Conservation (phyloP, 2,888 invertebrate genomes). For the Sinodicranocentrus sp. region DNA sequence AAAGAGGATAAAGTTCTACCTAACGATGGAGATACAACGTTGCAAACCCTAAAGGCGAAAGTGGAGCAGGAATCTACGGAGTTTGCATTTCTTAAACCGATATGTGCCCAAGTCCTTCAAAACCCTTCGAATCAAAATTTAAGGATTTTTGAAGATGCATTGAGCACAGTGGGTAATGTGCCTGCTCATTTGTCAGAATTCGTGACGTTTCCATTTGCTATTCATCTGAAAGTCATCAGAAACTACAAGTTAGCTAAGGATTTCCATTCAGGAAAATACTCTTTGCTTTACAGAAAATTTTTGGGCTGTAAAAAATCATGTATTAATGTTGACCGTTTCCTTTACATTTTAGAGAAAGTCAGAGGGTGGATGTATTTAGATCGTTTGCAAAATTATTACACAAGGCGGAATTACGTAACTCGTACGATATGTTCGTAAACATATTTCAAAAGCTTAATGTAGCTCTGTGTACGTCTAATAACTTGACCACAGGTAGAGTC, state of each 20-base stretch:
- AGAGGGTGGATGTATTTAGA: constrained; percentile 32
- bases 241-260: constrained; percentile 44
- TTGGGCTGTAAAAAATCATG: not conserved
- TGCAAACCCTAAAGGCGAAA: not conserved
- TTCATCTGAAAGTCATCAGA: constrained; percentile 64
- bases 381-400: constrained; percentile 48
- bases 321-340: not conserved
- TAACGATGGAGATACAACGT: not conserved
- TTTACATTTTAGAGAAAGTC: constrained; percentile 45
- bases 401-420: constrained; percentile 28
- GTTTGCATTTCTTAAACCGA: constrained; percentile 59
- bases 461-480: constrained; percentile 38
- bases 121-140: constrained; percentile 43
- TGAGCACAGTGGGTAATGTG: constrained; percentile 20
- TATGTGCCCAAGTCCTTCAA: constrained; percentile 51
- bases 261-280: not conserved
- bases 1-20: no score
- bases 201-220: constrained; percentile 68
- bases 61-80: constrained; percentile 41
- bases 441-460: constrained; percentile 69
- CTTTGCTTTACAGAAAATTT: not conserved
- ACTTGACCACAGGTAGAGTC: constrained; percentile 47
- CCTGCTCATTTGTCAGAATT: constrained; percentile 57
- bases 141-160: constrained; percentile 28
- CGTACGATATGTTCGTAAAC: constrained; percentile 67